These are phyloP conservation scores for Vannuccia rotundouncinata DNA, from an alignment of 2,888 invertebrate genomes.

Conservation along the genomic window DNA sequence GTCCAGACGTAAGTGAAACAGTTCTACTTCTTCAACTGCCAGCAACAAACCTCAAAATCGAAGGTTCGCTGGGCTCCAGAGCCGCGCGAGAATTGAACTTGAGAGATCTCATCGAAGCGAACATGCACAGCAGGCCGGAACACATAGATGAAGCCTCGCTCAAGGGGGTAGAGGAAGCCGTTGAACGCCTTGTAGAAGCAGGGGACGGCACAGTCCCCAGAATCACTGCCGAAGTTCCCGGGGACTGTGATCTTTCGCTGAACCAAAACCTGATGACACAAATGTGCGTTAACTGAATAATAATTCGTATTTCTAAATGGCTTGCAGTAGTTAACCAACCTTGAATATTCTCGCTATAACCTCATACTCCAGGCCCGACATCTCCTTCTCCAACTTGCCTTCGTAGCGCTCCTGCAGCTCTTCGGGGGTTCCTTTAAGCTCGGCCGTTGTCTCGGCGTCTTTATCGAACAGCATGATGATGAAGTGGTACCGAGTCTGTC, in stretches of 20 bases:
- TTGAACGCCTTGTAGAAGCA: constrained; percentile 97
- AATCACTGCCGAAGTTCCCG: constrained; percentile 75
- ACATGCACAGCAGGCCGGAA: constrained; percentile 97
- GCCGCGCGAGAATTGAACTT: constrained; percentile 62
- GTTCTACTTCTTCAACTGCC: too few relatives aligned
- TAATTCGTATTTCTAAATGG: too few relatives aligned
- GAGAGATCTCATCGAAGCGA: constrained; percentile 86
- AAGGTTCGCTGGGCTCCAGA: constrained; percentile 28
- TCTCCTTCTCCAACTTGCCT: constrained; percentile 78
- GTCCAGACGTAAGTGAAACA: too few relatives aligned
- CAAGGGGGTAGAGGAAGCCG: constrained; percentile 90
- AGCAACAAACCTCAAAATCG: constrained; percentile 38
- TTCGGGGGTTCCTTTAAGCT: constrained; percentile 83
- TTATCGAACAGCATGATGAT: constrained; percentile 84
- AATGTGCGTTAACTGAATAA: too few relatives aligned
- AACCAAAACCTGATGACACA: constrained; percentile 60
- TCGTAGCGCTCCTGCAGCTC: constrained; percentile 88
- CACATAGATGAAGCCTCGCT: constrained; percentile 93
- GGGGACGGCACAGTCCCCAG: constrained; percentile 78
- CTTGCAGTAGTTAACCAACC: too few relatives aligned
- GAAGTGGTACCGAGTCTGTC: constrained; percentile 95
- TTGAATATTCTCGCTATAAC: constrained; percentile 93
- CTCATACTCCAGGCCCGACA: constrained; percentile 86
- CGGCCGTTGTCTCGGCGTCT: constrained; percentile 84
- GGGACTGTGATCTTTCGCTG: constrained; percentile 89